Evolutionary conservation across 2,888 invertebrate genomes (phyloP).

Genomic region (Caprella mutica): DNA sequence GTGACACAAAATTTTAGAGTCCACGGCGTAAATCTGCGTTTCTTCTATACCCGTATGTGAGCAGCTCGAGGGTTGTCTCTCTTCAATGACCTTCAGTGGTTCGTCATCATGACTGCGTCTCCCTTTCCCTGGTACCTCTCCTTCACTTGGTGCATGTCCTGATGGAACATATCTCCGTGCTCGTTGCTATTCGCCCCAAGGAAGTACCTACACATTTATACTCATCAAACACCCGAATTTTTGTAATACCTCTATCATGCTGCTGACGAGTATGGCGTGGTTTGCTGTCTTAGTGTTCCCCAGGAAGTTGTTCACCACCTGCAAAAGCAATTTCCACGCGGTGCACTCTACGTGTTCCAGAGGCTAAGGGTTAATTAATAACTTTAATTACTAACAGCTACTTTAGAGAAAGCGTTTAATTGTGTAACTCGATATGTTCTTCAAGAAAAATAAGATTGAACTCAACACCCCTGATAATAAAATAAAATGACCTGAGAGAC

Average conservation of each 20-base stretch:
- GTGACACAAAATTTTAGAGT: too few relatives aligned
- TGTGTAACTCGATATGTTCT: too few relatives aligned
- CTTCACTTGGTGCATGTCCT: slow-evolving; percentile 38
- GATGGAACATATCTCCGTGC: slow-evolving; percentile 40
- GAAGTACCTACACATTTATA: slow-evolving; percentile 38
- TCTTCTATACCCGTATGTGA: slow-evolving; percentile 10
- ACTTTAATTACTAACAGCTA: too few relatives aligned
- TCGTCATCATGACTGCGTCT: slow-evolving; percentile 38
- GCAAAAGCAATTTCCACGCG: slow-evolving; percentile 8
- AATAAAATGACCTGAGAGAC: too few relatives aligned
- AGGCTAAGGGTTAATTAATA: too few relatives aligned
- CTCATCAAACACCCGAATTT: too few relatives aligned
- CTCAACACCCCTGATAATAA: too few relatives aligned
- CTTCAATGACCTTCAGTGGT: slow-evolving; percentile 38
- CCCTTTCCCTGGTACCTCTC: slow-evolving; percentile 38
- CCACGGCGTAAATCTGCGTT: too few relatives aligned
- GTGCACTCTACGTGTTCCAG: neutral
- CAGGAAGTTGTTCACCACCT: slow-evolving; percentile 2
- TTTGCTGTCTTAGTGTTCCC: neutral
- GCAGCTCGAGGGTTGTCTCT: slow-evolving; percentile 11
- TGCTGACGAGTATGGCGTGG: neutral
- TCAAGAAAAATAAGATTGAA: too few relatives aligned
- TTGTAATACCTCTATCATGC: slow-evolving; percentile 11
- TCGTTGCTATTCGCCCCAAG: slow-evolving; percentile 38
- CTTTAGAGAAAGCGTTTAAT: too few relatives aligned